Evolutionary conservation across 2,113 vertebrate species (phyloP), one percentile per base, ranked within the genome.

Genomic region (Osmerus eperlanus): DNA sequence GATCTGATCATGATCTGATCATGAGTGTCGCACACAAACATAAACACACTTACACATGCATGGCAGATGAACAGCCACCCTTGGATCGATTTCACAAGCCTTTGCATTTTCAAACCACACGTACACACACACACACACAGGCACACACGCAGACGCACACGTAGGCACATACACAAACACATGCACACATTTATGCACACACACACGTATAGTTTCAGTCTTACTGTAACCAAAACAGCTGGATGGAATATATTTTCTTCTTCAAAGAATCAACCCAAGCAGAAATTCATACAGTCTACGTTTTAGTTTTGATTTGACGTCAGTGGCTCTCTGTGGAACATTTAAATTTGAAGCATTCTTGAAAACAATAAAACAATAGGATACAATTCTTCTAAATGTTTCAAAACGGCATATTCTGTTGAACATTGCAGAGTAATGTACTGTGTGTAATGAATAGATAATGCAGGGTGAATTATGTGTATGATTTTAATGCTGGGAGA

Each of bases 181-280:
- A 25, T 67, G 68, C 18, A n/a, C 32, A 61, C 28, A 55, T 13
- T 51, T 19, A 29, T 47, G 55, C 54, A 70, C 52, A 21, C 18
- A 21, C 69, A 16, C 9, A 7, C 15, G 16, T 72, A 67, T 77
- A 84, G 78, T 90, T 87, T 89, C 87, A 86, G 65, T 89, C 70
- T 89, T 85, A 86, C 77, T 88, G 70, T 78, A 80, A 2, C n/a
- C 9, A 69, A 21, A 69, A 61, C 54, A 67, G 9, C n/a, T n/a
- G n/a, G n/a, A n/a, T 77, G 87, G 88, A 89, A 89, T 81, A 79
- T 78, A 80, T 74, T 71, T 58, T 79, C 73, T 77, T 79, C 83
- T 86, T 86, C 78, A 83, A 78, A 89, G 79, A 78, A 89, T 72
- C 73, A 67, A 77, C 18, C 7, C 8, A 65, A 67, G 51, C 59